A percentile compares a stretch with the other conserved stretches of the same genome.
Evolutionary conservation across 2,888 invertebrate genomes (phyloP).

Genomic region (Drosophila trichaetosa): DNA sequence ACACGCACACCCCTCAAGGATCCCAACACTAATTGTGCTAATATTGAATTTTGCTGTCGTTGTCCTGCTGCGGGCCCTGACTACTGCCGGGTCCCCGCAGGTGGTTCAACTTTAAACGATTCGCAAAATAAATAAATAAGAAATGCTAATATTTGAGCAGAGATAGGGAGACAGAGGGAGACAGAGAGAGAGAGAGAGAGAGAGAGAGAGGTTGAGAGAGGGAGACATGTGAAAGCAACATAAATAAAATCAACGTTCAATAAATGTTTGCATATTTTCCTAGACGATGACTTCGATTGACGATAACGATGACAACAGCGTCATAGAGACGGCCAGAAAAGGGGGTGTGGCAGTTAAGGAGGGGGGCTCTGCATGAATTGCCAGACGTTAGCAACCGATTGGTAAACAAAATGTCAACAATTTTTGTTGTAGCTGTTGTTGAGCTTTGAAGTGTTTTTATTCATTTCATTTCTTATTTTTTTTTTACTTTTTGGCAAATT

Average conservation of each 20-base stretch:
- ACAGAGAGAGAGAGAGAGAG: not conserved
- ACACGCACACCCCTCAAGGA: not conserved
- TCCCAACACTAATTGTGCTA: constrained; percentile 71
- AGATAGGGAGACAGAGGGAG: not conserved
- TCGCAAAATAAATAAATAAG: constrained; percentile 75
- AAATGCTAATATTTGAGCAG: constrained; percentile 70
- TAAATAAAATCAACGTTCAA: constrained; percentile 80
- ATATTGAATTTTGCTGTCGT: constrained; percentile 66
- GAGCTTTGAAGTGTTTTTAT: constrained; percentile 8
- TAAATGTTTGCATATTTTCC: constrained; percentile 79
- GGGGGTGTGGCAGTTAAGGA: constrained; percentile 11
- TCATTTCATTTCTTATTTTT: not conserved
- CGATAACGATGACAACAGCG: constrained; percentile 58
- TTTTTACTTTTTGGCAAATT: constrained; percentile 31
- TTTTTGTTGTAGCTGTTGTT: constrained; percentile 14
- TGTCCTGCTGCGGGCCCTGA: constrained; percentile 36
- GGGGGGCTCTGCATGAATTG: constrained; percentile 3
- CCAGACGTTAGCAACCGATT: constrained; percentile 60
- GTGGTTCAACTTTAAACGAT: constrained; percentile 77
- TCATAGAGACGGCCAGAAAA: not conserved
- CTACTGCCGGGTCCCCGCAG: constrained; percentile 54
- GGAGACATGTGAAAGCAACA: constrained; percentile 51
- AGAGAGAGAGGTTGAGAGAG: too few relatives aligned
- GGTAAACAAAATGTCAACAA: constrained; percentile 58
- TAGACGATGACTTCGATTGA: constrained; percentile 71